Evolutionary conservation across 2,113 vertebrate species (phyloP), one percentile per base, ranked within the genome.

Genomic region (Tinamus guttatus): DNA sequence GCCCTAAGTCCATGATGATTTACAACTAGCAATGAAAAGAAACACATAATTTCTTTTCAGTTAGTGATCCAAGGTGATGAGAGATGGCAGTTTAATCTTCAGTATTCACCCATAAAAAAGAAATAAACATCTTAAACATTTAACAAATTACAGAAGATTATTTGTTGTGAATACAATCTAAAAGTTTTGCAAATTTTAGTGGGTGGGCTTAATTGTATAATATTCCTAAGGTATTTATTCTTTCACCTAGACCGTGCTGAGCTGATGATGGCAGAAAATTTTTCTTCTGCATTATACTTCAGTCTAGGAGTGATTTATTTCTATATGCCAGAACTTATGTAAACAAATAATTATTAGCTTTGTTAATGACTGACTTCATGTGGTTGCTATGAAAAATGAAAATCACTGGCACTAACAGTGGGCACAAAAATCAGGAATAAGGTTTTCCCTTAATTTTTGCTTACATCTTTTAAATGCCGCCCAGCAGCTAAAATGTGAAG

Each of bases 271-370:
- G 7, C 67, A 62, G 15, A 59, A 87, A 68, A 38, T 85, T 59
- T 78, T 88, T 71, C 87, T 84, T 30, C 45, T 89, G 32, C 32
- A 78, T 1, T 87, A 32, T 83, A 11, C 59, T 93, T 94, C 85
- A 67, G 87, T 63, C 22, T 80, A 79, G 86, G 92, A 78, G 34
- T 52, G 70, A 43, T 96, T 92, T 80, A 9, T 86, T 93, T 96
- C 71, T 90, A 27, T 56, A 25, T 85, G 38, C 27, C 41, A 27
- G 14, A 38, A 34, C 19, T 78, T 34, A 17, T 75, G 64, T 81
- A 84, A 59, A 56, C 71, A 21, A 95, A 62, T 67, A 45, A 84
- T 67, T 47, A 16, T 45, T 80, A 38, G 19, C 73, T 85, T 84
- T 74, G 25, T 70, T 83, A 45, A 71, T 60, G 45, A 84, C 22